Conservation (phyloP, 2,113 vertebrate genomes). For the Lanius ludovicianus region DNA sequence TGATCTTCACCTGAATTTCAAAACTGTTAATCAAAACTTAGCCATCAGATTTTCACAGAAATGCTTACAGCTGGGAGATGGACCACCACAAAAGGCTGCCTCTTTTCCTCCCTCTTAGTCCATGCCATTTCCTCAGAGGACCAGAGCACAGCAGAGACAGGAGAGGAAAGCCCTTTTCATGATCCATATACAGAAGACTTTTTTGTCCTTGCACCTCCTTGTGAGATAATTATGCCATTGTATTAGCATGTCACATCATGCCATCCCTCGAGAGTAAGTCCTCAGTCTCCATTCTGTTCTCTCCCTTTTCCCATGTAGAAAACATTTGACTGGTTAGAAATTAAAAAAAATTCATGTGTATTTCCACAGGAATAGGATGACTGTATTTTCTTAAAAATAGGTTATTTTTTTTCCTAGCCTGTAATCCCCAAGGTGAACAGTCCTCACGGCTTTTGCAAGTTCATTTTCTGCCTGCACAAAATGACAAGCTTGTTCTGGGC, state of each 20-base stretch:
- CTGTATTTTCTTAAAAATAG: neutral
- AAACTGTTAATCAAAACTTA: neutral
- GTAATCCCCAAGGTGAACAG: neutral
- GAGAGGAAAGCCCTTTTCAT: neutral
- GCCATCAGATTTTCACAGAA: neutral
- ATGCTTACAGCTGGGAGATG: neutral
- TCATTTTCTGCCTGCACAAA: neutral
- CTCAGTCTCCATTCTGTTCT: neutral
- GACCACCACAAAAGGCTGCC: neutral
- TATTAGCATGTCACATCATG: neutral
- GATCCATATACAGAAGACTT: neutral
- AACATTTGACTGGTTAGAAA: neutral
- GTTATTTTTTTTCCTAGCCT: neutral
- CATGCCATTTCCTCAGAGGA: neutral
- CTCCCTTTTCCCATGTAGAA: neutral
- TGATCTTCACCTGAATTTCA: neutral
- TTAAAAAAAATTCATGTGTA: fast-evolving
- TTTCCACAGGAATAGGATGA: neutral
- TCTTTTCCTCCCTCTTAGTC: neutral
- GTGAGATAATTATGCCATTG: neutral
- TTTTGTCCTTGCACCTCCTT: neutral
- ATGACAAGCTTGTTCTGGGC: neutral
- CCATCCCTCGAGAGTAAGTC: neutral
- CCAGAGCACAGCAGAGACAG: neutral
- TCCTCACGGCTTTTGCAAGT: neutral